Conservation (phyloP, 2,888 invertebrate species). For the Acleris laterana region DNA sequence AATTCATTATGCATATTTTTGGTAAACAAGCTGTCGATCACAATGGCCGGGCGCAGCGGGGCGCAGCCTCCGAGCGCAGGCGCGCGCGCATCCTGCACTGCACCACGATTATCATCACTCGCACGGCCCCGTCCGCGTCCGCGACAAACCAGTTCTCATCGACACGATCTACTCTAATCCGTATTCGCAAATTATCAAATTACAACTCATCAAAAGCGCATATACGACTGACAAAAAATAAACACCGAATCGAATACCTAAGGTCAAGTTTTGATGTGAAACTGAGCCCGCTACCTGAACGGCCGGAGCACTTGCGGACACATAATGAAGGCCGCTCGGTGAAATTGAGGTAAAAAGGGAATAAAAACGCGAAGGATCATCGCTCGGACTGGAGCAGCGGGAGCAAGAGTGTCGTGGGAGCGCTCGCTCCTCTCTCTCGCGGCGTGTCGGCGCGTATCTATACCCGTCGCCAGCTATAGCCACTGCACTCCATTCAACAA, state of each 20-base stretch:
- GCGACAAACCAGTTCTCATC: constrained; percentile 66
- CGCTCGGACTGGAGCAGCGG: constrained; percentile 68
- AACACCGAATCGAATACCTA: constrained; percentile 79
- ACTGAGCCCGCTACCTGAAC: constrained; percentile 75
- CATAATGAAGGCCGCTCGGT: constrained; percentile 78
- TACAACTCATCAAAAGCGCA: constrained; percentile 76
- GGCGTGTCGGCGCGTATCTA: constrained; percentile 13
- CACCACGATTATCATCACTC: constrained; percentile 62
- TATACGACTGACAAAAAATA: constrained; percentile 69
- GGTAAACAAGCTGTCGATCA: constrained; percentile 85
- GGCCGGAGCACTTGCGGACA: constrained; percentile 71
- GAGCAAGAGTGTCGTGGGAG: constrained; percentile 67
- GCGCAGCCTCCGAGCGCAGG: constrained; percentile 68
- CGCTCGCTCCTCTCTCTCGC: constrained; percentile 41
- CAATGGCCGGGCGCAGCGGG: constrained; percentile 78
- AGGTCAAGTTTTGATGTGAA: constrained; percentile 76
- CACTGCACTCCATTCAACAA: constrained; percentile 11
- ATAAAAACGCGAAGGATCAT: constrained; percentile 76
- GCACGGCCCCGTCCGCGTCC: constrained; percentile 49
- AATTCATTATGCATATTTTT: constrained; percentile 85
- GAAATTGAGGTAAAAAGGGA: constrained; percentile 74
- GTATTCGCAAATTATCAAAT: constrained; percentile 76
- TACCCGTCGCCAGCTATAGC: background rate
- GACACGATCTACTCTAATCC: constrained; percentile 63
- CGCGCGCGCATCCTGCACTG: constrained; percentile 65